Evolutionary conservation across 1,140 invertebrate genomes (phyloP), one percentile per base, ranked within the genome.

Genomic region (Trichonephila inaurata): DNA sequence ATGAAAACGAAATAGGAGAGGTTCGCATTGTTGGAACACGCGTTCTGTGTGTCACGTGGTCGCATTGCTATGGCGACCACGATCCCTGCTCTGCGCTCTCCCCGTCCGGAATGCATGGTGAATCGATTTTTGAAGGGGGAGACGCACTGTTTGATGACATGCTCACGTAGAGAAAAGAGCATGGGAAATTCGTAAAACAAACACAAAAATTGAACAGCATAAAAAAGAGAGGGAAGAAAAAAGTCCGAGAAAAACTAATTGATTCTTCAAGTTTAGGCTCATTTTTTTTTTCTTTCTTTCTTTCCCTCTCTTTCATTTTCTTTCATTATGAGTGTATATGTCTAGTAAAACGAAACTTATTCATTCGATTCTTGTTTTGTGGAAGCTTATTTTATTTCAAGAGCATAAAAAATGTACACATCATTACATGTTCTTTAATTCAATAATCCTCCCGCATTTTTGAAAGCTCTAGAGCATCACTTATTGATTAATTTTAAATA

Each of bases 71-170:
- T 91, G 81, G 60, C 61, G 81, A 91, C 90, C 77, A 64, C 19
- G n/a, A n/a, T n/a, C n/a, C n/a, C n/a, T n/a, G 69, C 72, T 90
- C 82, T 85, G 66, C 10, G 66, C 66, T 51, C 51, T 51, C 18
- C 33, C 24, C 33, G 28, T 89, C 72, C n/a, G 62, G 72, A 58
- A 66, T 89, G 19, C 40, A 60, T 51, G 44, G 24, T 21, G 87
- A 77, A 91, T 91, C 90, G 90, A 91, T 91, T 91, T 91, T 83
- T 91, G 77, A 91, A 83, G 72, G 72, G 69, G 72, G 28, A 40
- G 72, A 19, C 6, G 24, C 72, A 77, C 72, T 77, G 72, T 77
- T 77, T 77, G 28, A 77, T 77, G 72, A 77, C 72, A 77, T 77
- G 72, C 72, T 77, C 72, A 16, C 21, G 44, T 64, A 58, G 77